Conservation (phyloP, 2,888 invertebrate genomes). For the Choristoneura rosaceana region DNA sequence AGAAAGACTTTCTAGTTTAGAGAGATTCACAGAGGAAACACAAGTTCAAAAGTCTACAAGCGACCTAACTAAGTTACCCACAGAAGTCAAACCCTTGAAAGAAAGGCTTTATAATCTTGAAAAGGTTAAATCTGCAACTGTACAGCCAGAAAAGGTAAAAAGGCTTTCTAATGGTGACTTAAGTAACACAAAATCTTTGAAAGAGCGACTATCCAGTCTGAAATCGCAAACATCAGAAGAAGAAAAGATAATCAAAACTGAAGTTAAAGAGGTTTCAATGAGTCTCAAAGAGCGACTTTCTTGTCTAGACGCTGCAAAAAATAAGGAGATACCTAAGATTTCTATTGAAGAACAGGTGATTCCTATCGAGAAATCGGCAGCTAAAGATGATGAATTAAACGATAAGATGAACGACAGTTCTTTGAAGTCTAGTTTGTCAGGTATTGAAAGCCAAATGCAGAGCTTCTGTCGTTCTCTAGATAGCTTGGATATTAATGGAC, state of each 20-base stretch:
- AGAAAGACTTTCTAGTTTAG: slow-evolving; percentile 89
- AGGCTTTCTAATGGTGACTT: slow-evolving; percentile 79
- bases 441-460: slow-evolving; percentile 84
- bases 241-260: slow-evolving; percentile 71
- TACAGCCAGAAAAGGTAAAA: slow-evolving; percentile 78
- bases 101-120: slow-evolving; percentile 87
- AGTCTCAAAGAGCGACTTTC: slow-evolving; percentile 83
- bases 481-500: slow-evolving; percentile 86
- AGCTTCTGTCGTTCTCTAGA: slow-evolving; percentile 88
- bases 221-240: slow-evolving; percentile 79
- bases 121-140: slow-evolving; percentile 77
- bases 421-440: slow-evolving; percentile 72
- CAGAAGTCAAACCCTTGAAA: slow-evolving; percentile 87
- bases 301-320: slow-evolving; percentile 80
- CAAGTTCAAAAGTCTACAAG: slow-evolving; percentile 75
- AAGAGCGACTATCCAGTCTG: slow-evolving; percentile 79
- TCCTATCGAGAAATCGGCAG: slow-evolving; percentile 62
- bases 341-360: slow-evolving; percentile 69
- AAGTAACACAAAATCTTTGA: slow-evolving; percentile 73
- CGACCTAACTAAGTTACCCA: slow-evolving; percentile 81
- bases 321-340: slow-evolving; percentile 79
- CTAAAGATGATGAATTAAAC: slow-evolving; percentile 58
- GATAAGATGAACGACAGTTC: slow-evolving; percentile 66
- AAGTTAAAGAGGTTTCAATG: slow-evolving; percentile 81
- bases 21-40: slow-evolving; percentile 87